Evolutionary conservation across 2,113 vertebrate genomes (phyloP).

Genomic region (Pandion haliaetus): DNA sequence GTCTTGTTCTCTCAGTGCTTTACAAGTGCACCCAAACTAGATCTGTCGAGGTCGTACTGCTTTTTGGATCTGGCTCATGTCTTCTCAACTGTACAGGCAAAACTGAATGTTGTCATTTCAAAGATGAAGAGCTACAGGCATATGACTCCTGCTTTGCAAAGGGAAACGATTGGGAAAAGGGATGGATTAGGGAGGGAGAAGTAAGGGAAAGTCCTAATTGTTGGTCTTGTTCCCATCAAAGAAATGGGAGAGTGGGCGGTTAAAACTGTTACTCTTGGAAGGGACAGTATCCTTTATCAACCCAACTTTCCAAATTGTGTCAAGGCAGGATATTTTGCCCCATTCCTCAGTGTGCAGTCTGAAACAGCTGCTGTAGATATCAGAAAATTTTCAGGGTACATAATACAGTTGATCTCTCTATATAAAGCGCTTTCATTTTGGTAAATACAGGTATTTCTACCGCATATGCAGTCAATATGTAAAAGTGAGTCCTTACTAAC

Average conservation of each 20-base stretch:
- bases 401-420: not conserved
- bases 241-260: not conserved
- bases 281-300: not conserved
- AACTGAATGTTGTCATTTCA: not conserved
- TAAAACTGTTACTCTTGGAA: not conserved
- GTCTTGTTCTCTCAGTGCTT: not conserved
- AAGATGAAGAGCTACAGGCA: not conserved
- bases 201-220: not conserved
- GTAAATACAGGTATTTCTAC: not conserved
- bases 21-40: not conserved
- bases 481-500: not conserved
- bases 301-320: not conserved
- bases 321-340: not conserved
- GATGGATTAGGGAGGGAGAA: not conserved
- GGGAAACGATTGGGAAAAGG: not conserved
- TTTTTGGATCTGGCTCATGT: not conserved
- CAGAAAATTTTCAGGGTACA: not conserved
- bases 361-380: not conserved
- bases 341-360: not conserved
- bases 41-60: not conserved
- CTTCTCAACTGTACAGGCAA: not conserved
- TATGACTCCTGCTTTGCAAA: rapidly evolving
- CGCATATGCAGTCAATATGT: not conserved
- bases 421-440: not conserved
- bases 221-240: not conserved